Evolutionary conservation across 2,888 invertebrate genomes (phyloP), one percentile per base, ranked within the genome.

Genomic region (Anarsia innoxiella): DNA sequence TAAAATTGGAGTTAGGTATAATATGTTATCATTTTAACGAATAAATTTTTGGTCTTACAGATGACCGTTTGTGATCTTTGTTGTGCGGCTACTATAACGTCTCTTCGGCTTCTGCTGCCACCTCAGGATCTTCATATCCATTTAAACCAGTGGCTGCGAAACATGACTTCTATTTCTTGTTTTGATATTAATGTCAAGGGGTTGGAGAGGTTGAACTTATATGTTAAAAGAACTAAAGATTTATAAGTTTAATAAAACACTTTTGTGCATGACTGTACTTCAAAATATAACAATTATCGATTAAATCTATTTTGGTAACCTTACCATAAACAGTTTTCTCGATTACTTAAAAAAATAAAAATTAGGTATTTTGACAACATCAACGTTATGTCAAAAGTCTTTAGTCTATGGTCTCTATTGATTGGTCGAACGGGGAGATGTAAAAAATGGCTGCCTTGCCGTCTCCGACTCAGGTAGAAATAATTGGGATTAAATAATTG

Each of bases 381-480:
- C 37, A 38, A 36, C 42, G 34, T 44, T 51, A 61, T 68, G 77
- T 78, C 78, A 77, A 73, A 66, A 44, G 39, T 65, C 59, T 45
- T 36, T 64, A 61, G 65, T 78, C 75, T 74, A 67, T 83, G 76
- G 52, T 66, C 61, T 70, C 79, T 85, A 86, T 86, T 85, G 85
- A 86, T 86, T 86, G 85, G 85, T 84, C 82, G 70, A 76, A 23
- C 65, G 74, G 73, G 74, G 85, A 83, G 79, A 85, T 85, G 85
- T 86, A 74, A 86, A 90, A 92, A 91, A 92, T 92, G 93, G 92
- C 92, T 88, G 89, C 91, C 83, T 87, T 92, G 90, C 92, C 91
- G 86, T 92, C 91, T 88, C 92, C 92, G 86, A 91, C 91, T 83
- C 91, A 92, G 91, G 92, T 92, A 91, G 84, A 82, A 71, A 51